Percentiles rank a stretch among this genome's conserved stretches.
phyloP scores from a whole-genome alignment of 2,888 invertebrate genomes.

The Nomada lathburiana region DNA sequence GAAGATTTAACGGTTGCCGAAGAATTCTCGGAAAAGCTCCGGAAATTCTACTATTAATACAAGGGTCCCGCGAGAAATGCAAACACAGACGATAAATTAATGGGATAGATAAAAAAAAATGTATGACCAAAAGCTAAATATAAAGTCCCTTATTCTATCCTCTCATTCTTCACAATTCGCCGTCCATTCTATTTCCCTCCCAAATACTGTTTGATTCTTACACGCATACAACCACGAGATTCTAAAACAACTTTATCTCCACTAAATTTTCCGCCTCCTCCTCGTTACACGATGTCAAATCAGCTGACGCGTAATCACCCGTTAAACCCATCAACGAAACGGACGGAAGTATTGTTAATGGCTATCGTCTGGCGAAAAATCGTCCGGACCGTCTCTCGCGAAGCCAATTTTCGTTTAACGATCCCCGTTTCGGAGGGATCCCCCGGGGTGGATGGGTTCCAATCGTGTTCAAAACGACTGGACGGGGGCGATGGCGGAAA shows the following conservation, averaged over 20 bases:
- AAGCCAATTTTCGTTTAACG: conserved; percentile 51
- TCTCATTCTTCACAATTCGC: neutral
- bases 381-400: neutral
- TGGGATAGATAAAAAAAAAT: too few relatives aligned
- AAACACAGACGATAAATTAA: neutral
- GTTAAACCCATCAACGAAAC: too few relatives aligned
- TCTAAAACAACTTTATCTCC: neutral
- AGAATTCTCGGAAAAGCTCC: neutral
- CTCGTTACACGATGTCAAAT: neutral
- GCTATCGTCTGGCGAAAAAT: conserved; percentile 35
- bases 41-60: neutral
- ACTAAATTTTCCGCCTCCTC: too few relatives aligned
- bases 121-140: neutral
- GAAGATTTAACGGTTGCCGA: conserved; percentile 10
- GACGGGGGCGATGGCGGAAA: conserved; percentile 58
- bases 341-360: conserved; percentile 1
- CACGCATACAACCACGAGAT: neutral
- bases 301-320: neutral
- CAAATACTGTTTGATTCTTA: too few relatives aligned
- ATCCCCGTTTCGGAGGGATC: conserved; percentile 26
- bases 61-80: neutral
- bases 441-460: neutral
- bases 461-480: neutral
- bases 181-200: too few relatives aligned
- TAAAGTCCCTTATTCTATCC: too few relatives aligned